Conservation (phyloP, 2,888 invertebrate genomes). For the Ennomos fuscantarius region DNA sequence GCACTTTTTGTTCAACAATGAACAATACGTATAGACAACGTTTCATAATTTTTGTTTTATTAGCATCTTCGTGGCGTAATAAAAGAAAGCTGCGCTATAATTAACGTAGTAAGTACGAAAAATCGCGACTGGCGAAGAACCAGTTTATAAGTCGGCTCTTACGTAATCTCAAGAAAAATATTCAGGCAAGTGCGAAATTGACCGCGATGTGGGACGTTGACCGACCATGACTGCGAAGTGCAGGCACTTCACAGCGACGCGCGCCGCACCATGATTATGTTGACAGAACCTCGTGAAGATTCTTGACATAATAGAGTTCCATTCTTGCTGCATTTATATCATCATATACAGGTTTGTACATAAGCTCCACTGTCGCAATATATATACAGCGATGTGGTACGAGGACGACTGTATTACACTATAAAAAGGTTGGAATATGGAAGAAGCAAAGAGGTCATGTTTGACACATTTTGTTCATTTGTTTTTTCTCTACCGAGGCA, state of each 20-base stretch:
- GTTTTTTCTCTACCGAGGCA: too few species aligned
- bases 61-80: conserved; percentile 38
- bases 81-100: conserved; percentile 37
- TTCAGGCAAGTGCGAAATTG: conserved; percentile 49
- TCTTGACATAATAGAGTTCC: neutral
- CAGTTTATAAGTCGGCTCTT: conserved; percentile 36
- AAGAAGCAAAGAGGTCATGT: too few species aligned
- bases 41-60: conserved; percentile 21
- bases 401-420: too few species aligned
- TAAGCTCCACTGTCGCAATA: too few species aligned
- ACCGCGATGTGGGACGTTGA: conserved; percentile 62
- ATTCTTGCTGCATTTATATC: too few species aligned
- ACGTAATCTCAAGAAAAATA: conserved; percentile 50
- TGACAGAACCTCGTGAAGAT: conserved; percentile 14
- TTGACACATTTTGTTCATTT: too few species aligned
- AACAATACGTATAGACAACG: neutral
- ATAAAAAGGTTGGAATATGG: too few species aligned
- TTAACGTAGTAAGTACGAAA: conserved; percentile 33
- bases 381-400: too few species aligned
- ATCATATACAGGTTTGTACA: too few species aligned
- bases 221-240: conserved; percentile 66
- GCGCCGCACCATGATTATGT: neutral
- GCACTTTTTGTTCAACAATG: conserved; percentile 1
- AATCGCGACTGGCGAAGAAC: conserved; percentile 35
- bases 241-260: conserved; percentile 29